Evolutionary conservation across 2,113 vertebrate genomes (phyloP), one percentile per base, ranked within the genome.

Genomic region (Sterrhoptilus dennistouni): DNA sequence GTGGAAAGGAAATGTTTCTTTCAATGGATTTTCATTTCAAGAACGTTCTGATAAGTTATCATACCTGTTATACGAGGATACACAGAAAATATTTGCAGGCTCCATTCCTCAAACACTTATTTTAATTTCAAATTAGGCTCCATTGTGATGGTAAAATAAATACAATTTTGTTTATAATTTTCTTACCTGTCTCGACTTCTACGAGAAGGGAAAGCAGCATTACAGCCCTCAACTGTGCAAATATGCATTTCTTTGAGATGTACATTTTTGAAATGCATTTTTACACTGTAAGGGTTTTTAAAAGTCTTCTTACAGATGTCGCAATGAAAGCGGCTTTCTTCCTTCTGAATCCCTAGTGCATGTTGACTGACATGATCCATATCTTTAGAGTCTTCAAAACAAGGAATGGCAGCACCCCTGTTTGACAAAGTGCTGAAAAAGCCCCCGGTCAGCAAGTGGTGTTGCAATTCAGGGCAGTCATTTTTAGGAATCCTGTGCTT

Each of bases 111-210:
- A 89, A 90, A 93, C 81, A 96, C 64, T 89, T 78, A 97, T 97
- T 96, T 97, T 47, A 92, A 95, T 95, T 96, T 96, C 88, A 96
- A 96, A 94, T 93, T 76, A 96, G 90, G 49, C 57, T 92, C 94
- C 95, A 93, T 94, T 96, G 93, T 96, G 93, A 89, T 88, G 85
- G 59, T 61, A 96, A 93, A 96, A 91, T 91, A 97, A 94, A 91
- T 90, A 94, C n/a, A 93, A 93, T 94, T 96, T 42, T 86, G 36
- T 76, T 75, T 71, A 45, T 38, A 23, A 42, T 92, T 36, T 63
- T 95, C 98, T 99, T 98, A 99, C 99, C 99, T 99, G 98, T 99
- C 99, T 98, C 99, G 98, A 98, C 99, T 99, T 97, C 99, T 98
- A 89, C 99, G 98, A 64, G 99, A 99, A 12, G 99, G 99, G 96